These are phyloP conservation scores for Asobara japonica DNA, from an alignment of 1,140 invertebrate species.

Conservation along the genomic window DNA sequence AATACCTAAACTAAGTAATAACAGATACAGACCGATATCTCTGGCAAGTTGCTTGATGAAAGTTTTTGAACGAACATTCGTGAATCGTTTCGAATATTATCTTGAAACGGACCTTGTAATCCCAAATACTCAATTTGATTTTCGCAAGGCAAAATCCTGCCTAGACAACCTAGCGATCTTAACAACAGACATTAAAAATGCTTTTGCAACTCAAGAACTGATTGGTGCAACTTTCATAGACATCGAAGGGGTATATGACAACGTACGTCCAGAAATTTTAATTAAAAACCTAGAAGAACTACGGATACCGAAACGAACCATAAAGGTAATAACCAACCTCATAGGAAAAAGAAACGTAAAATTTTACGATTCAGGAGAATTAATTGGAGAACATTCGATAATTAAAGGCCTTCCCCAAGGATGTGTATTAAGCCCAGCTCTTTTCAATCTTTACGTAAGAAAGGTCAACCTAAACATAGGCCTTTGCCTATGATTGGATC, in stretches of 20 bases:
- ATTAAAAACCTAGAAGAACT: background rate
- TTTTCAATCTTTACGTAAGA: background rate
- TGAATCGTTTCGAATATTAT: constrained; percentile 35
- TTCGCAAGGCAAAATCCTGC: background rate
- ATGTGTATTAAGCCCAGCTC: background rate
- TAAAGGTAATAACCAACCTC: background rate
- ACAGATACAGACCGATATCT: constrained; percentile 34
- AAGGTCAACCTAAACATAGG: background rate
- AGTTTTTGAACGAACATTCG: constrained; percentile 36
- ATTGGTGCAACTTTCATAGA: background rate
- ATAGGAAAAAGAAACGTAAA: background rate
- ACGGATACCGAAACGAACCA: background rate
- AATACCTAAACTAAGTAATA: constrained; percentile 27
- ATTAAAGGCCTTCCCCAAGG: background rate
- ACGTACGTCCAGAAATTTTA: background rate
- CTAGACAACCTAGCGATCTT: background rate
- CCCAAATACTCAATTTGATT: background rate
- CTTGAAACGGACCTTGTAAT: constrained; percentile 26
- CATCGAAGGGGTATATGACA: background rate
- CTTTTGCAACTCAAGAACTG: background rate
- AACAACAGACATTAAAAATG: background rate
- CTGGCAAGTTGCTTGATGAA: constrained; percentile 34
- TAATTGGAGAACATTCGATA: background rate
- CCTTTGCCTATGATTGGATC: background rate
- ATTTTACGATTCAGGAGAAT: background rate